Evolutionary conservation across 2,113 vertebrate species (phyloP), one percentile per base, ranked within the genome.

Genomic region (Hydrochoerus hydrochaeris): DNA sequence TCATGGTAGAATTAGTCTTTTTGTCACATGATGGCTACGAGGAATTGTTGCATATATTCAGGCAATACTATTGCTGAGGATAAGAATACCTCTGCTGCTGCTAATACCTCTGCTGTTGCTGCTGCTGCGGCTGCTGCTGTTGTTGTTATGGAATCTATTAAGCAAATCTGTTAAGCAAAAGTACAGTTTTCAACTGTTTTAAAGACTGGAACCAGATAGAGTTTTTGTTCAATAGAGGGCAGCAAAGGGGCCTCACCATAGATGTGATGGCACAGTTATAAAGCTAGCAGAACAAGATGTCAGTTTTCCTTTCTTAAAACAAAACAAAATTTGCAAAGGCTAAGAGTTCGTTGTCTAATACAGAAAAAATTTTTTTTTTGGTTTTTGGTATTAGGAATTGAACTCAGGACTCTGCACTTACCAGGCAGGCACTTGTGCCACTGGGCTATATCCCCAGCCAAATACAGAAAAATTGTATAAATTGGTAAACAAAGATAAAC

Each of bases 291-390:
- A 26, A 20, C 54, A 54, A 78, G 30, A 78, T 85, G 46, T 52
- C n/a, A 87, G 2, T 87, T 71, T 90, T 91, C 22, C 63, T 87
- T 81, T 86, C 73, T 91, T 26, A 81, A 35, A 91, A 85, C 60
- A 49, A 67, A 85, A 85, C 75, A 94, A 49, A 63, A 52, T n/a
- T 73, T 67, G 6, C 35, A 54, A 73, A 91, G 24, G 9, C 41
- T 52, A 88, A 87, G 60, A 30, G 4, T 22, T 82, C 82, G 54
- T 41, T 75, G 62, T 83, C 30, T 78, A 84, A 67, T 93, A 41
- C 19, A 46, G 46, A 35, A 78, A 49, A 78, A 84, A 52, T 10
- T 52, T 52, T 8, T 52, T 52, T 52, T 54, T 16, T 14, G n/a
- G n/a, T 54, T 14, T 54, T 54, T 54, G 12, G 52, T 54, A 54